Conservation (phyloP, 1,140 invertebrate genomes). For the Agrypnia vestita region DNA sequence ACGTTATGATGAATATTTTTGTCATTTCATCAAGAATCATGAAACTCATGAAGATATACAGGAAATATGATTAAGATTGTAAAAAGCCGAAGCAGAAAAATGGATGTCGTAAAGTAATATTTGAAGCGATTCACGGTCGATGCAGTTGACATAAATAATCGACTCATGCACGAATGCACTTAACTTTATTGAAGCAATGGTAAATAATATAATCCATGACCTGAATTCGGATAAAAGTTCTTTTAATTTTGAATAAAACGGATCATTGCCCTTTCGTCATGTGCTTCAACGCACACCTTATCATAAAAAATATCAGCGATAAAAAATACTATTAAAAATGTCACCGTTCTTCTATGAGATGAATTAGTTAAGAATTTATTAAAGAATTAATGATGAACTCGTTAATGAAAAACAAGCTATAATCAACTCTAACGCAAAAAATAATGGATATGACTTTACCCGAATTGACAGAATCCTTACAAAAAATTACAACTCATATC, state of each 20-base stretch:
- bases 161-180: slow-evolving; percentile 35
- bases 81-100: slow-evolving; percentile 8
- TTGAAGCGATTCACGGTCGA: slow-evolving; percentile 11
- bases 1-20: no score
- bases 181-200: slow-evolving; percentile 28
- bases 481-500: background rate
- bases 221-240: slow-evolving; percentile 5
- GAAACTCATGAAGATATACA: no score
- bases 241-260: background rate
- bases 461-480: background rate
- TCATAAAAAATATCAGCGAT: no score
- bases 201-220: slow-evolving; percentile 24
- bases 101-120: slow-evolving; percentile 11
- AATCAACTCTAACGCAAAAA: background rate
- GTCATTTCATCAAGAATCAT: no score
- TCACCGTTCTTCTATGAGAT: no score
- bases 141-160: background rate
- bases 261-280: slow-evolving; percentile 5
- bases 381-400: no score
- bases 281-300: background rate
- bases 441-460: background rate
- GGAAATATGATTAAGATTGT: no score
- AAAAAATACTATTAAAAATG: no score
- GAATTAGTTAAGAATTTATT: no score
- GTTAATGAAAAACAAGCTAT: background rate